Base-by-base conservation (phyloP, 1,140 invertebrate genomes). In the Trichonephila clavata region DNA sequence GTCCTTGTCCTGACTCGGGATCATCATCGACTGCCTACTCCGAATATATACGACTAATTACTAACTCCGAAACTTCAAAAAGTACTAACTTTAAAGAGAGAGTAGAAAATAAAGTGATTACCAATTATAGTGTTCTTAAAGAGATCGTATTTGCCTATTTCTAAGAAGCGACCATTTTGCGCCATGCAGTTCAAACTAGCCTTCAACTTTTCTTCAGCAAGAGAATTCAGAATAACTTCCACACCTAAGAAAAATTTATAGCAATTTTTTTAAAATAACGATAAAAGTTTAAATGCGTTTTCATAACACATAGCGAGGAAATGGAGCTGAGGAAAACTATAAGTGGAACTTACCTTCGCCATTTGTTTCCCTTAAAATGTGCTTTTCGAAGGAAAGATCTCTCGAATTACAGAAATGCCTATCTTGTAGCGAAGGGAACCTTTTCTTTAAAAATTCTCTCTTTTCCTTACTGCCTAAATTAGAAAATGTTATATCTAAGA, bases 101-200 rank as follows among this genome's bases (percentile, higher is more conserved):
- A 7, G 7, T 32, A 0, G 13, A 71, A 4, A 16, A 32, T 16
- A 77, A 24, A 39, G 32, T 50, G 21, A 20, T 84, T 84, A 94
- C 96, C 96, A 89, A 99, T 95, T 8, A 97, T 96, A 16, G 97
- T 97, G 95, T 99, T 98, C 95, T 99, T 99, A 8, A 98, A 98
- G 43, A 99, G 96, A 96, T 99, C 99, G 94, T 98, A 98, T 96
- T 99, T 99, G 94, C 99, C 99, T 95, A 99, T 99, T 96, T 99
- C 99, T 50, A 99, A 96, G 96, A 99, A 99, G 59, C 98, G 97
- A 61, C 99, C 99, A 95, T 98, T 98, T 81, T 97, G 96, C 1
- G 98, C 98, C 61, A 99, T 96, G 95, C 99, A 99, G 92, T 98
- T 97, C 13, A 99, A 96, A 88, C 98, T 98, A 3, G 99, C 99